Percentiles rank a stretch among this genome's conserved stretches.
Conservation (phyloP, 1,140 invertebrate species). For the Lithobius niger region DNA sequence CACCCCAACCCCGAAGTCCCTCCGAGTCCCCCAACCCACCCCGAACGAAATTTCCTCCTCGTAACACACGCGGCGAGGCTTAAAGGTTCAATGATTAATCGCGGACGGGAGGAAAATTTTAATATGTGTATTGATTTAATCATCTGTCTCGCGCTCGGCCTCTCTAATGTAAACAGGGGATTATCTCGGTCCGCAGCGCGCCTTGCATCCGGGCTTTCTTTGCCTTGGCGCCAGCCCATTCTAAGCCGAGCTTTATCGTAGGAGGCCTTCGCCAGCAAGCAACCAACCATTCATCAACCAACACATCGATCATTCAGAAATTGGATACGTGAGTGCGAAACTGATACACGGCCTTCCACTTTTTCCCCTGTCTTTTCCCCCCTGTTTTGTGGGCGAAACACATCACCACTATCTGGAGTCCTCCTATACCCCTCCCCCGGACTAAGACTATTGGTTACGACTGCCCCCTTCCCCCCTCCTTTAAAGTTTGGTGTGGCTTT, state of each 20-base stretch:
- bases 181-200: no score
- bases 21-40: no score
- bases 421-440: no score
- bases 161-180: constrained; percentile 8
- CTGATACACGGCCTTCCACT: background rate
- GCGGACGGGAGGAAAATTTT: constrained; percentile 2
- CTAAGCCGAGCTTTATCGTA: no score
- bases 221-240: background rate
- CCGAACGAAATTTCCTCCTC: constrained; percentile 6
- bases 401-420: no score
- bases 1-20: no score
- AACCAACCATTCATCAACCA: background rate
- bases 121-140: constrained; percentile 10
- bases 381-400: background rate
- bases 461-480: no score
- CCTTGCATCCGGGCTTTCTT: background rate
- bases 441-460: no score
- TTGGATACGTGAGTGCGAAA: constrained; percentile 5
- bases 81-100: constrained; percentile 6
- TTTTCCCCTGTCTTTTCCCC: no score
- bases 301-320: constrained; percentile 2
- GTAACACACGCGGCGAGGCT: constrained; percentile 1
- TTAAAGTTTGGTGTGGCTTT: no score
- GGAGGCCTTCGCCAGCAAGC: background rate
- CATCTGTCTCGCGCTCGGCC: background rate